Evolutionary conservation across 1,140 invertebrate genomes (phyloP).

Genomic region (Drosophila albomicans): DNA sequence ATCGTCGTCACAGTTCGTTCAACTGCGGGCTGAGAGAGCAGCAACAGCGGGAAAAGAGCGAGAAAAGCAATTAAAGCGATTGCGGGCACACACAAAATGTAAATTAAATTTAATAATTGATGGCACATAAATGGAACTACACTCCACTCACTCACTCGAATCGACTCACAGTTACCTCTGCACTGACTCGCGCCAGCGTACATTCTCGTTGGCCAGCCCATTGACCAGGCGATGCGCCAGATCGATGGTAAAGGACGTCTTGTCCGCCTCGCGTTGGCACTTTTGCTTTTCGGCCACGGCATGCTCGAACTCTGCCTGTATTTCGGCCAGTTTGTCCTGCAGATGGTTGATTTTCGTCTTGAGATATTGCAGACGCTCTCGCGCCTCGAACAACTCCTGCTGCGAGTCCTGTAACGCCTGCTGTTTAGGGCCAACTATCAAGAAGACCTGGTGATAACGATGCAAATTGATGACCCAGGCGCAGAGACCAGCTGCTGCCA

Average conservation of each 20-base stretch:
- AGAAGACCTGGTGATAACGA: conserved; percentile 96
- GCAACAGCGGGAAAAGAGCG: conserved; percentile 1
- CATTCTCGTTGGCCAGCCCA: conserved; percentile 96
- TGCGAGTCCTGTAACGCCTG: conserved; percentile 92
- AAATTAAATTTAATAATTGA: conserved; percentile 84
- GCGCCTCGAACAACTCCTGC: conserved; percentile 93
- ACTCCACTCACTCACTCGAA: not conserved
- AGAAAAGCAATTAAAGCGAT: conserved; percentile 75
- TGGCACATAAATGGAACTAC: conserved; percentile 68
- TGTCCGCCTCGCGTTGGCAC: conserved; percentile 94
- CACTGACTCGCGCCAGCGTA: conserved; percentile 87
- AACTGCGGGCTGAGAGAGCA: not conserved
- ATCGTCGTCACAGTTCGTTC: conserved; percentile 25
- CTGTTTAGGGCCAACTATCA: conserved; percentile 96
- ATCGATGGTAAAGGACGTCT: conserved; percentile 93
- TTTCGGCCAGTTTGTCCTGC: conserved; percentile 90
- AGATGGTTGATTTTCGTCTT: conserved; percentile 88
- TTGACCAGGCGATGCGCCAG: conserved; percentile 97
- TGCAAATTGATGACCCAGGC: conserved; percentile 98
- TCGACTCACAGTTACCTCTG: conserved; percentile 63
- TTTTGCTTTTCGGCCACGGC: conserved; percentile 94
- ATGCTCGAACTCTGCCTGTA: conserved; percentile 93
- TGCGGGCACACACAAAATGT: conserved; percentile 76
- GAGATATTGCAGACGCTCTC: conserved; percentile 93
- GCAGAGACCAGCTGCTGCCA: conserved; percentile 95